These are phyloP conservation scores for Spea hammondii DNA, from an alignment of 2,797 vertebrate species.

Conservation along the genomic window DNA sequence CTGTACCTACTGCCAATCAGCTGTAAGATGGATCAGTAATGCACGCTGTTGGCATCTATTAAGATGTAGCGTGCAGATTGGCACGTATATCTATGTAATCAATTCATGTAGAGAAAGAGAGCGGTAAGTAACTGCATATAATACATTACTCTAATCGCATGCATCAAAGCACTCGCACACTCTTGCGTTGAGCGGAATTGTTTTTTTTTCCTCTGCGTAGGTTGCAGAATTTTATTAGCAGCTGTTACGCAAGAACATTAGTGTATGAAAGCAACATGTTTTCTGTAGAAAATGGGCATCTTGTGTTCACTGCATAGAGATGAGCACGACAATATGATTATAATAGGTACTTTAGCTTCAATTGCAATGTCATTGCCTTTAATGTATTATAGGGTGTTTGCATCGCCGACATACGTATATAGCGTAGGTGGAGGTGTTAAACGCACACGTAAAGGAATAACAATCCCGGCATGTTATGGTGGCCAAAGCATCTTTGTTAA, in stretches of 20 bases:
- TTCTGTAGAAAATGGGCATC: not conserved
- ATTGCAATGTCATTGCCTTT: too few relatives aligned
- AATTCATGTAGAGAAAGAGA: conserved; percentile 33
- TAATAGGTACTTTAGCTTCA: too few relatives aligned
- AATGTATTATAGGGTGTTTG: too few relatives aligned
- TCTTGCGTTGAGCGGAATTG: conserved; percentile 20
- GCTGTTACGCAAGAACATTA: conserved; percentile 11
- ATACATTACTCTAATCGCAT: rapidly evolving
- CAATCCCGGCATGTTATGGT: too few relatives aligned
- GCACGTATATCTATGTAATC: not conserved
- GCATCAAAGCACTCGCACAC: conserved; percentile 11
- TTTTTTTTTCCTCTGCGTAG: rapidly evolving
- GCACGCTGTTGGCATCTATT: conserved; percentile 37
- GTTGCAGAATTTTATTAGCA: conserved; percentile 19
- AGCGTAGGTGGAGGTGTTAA: too few relatives aligned
- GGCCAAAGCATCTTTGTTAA: too few relatives aligned
- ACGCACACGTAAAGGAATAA: too few relatives aligned
- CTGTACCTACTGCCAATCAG: conserved; percentile 16
- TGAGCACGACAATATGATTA: not conserved
- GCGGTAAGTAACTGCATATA: conserved; percentile 8
- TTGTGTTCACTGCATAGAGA: not conserved
- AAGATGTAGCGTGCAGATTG: conserved; percentile 14
- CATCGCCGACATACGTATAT: too few relatives aligned
- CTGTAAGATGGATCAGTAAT: conserved; percentile 19
- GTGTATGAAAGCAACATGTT: not conserved